Conservation (phyloP, 92 coral and sea anemone species). For the Paragorgia papillata region DNA sequence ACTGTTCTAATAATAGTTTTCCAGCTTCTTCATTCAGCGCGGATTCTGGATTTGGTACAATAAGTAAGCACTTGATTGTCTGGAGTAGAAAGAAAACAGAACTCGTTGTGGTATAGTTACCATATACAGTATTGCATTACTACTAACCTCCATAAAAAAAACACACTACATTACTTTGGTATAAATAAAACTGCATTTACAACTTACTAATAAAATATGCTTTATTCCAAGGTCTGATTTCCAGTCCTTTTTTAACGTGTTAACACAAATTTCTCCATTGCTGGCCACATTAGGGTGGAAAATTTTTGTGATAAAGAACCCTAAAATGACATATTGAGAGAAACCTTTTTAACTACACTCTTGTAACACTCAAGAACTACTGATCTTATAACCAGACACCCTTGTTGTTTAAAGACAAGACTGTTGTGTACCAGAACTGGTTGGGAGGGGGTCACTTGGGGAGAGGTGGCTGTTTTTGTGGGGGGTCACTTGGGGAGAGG, state of each 20-base stretch:
- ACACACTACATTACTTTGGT: too few relatives aligned
- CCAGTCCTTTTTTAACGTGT: constrained; percentile 99
- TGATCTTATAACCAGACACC: too few relatives aligned
- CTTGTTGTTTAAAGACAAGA: too few relatives aligned
- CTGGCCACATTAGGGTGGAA: constrained; percentile 99
- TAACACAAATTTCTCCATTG: constrained; percentile 98
- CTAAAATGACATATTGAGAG: too few relatives aligned
- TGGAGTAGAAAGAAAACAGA: constrained; percentile 40
- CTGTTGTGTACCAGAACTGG: too few relatives aligned
- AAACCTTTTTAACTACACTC: too few relatives aligned
- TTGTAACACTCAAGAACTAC: too few relatives aligned
- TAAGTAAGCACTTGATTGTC: constrained; percentile 96
- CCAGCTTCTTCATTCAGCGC: constrained; percentile 99
- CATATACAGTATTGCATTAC: too few relatives aligned
- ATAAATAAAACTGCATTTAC: neutral
- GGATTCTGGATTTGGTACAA: constrained; percentile 98
- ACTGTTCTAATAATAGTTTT: constrained; percentile 85
- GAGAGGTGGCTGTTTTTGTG: too few relatives aligned
- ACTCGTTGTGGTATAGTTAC: neutral
- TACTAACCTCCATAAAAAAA: too few relatives aligned
- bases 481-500: too few relatives aligned
- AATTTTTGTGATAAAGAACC: constrained; percentile 91
- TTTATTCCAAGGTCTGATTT: constrained; percentile 97
- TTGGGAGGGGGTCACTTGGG: too few relatives aligned
- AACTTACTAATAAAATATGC: constrained; percentile 86